A percentile compares a stretch with the other conserved stretches of the same genome.
These are phyloP conservation scores for Capromys pilorides DNA, from an alignment of 2,797 vertebrate species.

Conservation along the genomic window DNA sequence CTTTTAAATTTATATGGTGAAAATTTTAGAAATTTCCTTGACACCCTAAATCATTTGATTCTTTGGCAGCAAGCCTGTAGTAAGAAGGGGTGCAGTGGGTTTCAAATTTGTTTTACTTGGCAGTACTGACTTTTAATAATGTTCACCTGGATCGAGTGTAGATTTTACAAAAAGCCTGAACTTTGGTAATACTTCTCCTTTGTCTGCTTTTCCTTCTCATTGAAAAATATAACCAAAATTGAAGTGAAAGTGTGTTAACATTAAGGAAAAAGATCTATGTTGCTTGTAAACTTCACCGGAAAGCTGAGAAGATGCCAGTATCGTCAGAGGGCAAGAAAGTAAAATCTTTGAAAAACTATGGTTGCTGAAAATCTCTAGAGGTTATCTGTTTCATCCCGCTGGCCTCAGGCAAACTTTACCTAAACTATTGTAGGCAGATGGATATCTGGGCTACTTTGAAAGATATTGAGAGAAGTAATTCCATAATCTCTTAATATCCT, in stretches of 20 bases:
- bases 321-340: conserved; percentile 54
- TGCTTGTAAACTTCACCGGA: conserved; percentile 33
- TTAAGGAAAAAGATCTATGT: conserved; percentile 1
- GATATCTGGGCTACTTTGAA: conserved; percentile 74
- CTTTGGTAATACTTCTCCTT: neutral
- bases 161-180: conserved; percentile 12
- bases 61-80: neutral
- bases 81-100: neutral
- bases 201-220: neutral
- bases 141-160: neutral
- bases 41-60: neutral
- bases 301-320: conserved; percentile 6
- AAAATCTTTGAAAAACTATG: conserved; percentile 54
- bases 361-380: conserved; percentile 47
- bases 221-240: conserved; percentile 11
- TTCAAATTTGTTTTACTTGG: neutral
- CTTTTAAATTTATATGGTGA: neutral
- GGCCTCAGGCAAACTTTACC: conserved; percentile 75
- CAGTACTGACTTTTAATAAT: neutral
- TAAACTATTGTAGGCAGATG: conserved; percentile 72
- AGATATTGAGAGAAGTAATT: conserved; percentile 74
- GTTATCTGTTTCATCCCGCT: conserved; percentile 74
- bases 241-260: conserved; percentile 16
- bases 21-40: neutral
- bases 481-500: conserved; percentile 77